These are phyloP conservation scores for Sparus aurata DNA, from an alignment of 2,797 vertebrate species.

Conservation along the genomic window DNA sequence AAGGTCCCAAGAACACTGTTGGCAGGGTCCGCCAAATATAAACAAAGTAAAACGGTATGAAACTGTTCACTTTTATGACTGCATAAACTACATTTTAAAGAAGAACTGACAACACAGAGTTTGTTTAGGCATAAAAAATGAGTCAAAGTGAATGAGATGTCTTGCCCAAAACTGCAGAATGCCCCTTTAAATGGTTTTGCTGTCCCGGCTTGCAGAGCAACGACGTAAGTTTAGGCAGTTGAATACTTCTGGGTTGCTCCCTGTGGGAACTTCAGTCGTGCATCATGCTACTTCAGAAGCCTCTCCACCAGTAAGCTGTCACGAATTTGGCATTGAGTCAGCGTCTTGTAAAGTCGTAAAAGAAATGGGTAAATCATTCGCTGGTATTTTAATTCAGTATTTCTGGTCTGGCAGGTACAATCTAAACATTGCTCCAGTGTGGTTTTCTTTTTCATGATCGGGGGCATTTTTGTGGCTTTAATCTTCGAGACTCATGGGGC, in stretches of 20 bases:
- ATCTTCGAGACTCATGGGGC: neutral
- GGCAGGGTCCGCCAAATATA: too few relatives aligned
- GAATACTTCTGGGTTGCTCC: neutral
- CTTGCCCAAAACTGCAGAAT: too few relatives aligned
- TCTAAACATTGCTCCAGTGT: slow-evolving; percentile 6
- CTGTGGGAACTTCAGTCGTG: neutral
- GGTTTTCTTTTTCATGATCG: slow-evolving; percentile 11
- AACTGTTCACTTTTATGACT: too few relatives aligned
- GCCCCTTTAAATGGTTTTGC: neutral
- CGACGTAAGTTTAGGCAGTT: neutral
- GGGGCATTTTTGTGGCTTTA: neutral
- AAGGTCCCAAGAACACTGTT: too few relatives aligned
- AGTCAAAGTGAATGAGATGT: too few relatives aligned
- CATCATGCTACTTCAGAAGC: neutral
- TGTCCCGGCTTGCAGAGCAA: neutral
- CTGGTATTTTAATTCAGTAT: slow-evolving; percentile 15
- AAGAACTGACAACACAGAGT: too few relatives aligned
- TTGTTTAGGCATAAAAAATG: too few relatives aligned
- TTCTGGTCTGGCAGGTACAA: neutral
- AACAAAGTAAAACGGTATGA: too few relatives aligned
- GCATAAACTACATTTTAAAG: too few relatives aligned
- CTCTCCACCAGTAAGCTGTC: neutral
- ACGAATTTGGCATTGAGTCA: slow-evolving; percentile 4
- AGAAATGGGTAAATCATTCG: slow-evolving; percentile 25
- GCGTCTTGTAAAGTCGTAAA: slow-evolving; percentile 11